Percentiles rank a stretch among this genome's conserved stretches.
Conservation (phyloP, 2,888 invertebrate species). For the Neoascia interrupta region DNA sequence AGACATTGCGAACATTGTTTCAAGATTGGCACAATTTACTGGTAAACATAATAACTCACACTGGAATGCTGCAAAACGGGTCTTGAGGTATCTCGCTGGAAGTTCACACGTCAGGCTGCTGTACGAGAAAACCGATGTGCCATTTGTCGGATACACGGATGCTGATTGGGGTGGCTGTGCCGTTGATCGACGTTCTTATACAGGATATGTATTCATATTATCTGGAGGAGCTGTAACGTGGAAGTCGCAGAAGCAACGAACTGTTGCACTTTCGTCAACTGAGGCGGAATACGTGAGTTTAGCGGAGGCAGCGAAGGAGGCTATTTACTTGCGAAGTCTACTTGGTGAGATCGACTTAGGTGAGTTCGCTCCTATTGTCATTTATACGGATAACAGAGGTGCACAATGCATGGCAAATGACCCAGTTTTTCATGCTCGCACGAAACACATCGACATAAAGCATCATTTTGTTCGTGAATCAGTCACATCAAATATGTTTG, state of each 20-base stretch:
- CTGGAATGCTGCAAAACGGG: constrained; percentile 13
- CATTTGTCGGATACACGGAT: constrained; percentile 47
- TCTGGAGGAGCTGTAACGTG: constrained; percentile 8
- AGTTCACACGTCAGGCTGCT: constrained; percentile 4
- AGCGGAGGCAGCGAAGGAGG: too few relatives aligned
- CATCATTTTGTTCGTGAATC: not conserved
- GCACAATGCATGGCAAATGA: constrained; percentile 1
- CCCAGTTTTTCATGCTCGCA: not conserved
- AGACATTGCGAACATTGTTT: constrained; percentile 19
- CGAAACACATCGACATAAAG: constrained; percentile 6
- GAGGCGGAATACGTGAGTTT: too few relatives aligned
- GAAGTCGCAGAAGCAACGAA: too few relatives aligned
- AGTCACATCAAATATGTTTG: not conserved
- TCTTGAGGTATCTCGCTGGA: constrained; percentile 34
- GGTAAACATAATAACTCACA: not conserved
- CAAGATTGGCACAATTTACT: constrained; percentile 12
- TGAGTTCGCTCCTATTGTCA: not conserved
- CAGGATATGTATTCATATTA: constrained; percentile 30
- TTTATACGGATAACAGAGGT: not conserved
- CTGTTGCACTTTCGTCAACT: too few relatives aligned
- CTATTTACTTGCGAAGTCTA: not conserved
- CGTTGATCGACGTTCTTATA: constrained; percentile 45
- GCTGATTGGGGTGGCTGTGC: constrained; percentile 55
- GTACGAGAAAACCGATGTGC: constrained; percentile 14
- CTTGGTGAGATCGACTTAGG: not conserved